These are phyloP conservation scores for Anableps anableps DNA, from an alignment of 2,797 vertebrate genomes.

Conservation along the genomic window DNA sequence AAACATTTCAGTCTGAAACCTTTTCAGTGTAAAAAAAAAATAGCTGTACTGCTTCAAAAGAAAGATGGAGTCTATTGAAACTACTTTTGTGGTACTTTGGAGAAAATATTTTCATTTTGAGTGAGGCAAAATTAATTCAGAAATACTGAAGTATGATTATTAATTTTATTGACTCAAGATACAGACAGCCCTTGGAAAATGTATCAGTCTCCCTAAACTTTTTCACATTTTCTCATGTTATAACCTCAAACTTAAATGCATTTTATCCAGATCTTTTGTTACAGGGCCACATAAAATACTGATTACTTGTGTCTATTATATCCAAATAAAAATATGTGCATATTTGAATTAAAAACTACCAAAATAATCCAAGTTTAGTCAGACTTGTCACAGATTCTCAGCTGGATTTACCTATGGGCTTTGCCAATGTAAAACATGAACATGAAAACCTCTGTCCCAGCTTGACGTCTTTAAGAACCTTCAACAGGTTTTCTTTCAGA, in stretches of 20 bases:
- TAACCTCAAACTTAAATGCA: neutral
- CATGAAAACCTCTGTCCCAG: neutral
- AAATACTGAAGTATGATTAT: conserved; percentile 26
- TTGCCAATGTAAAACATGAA: neutral
- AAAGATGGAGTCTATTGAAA: conserved; percentile 27
- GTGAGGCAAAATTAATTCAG: conserved; percentile 35
- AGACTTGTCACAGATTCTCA: neutral
- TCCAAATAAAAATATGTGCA: neutral
- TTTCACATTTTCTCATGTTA: neutral
- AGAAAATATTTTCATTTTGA: conserved; percentile 54
- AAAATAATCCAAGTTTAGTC: neutral
- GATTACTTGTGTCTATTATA: neutral
- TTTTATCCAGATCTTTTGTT: conserved; percentile 21
- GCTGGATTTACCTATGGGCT: neutral
- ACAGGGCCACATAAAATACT: conserved; percentile 12
- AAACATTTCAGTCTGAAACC: conserved; percentile 48
- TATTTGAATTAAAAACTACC: neutral
- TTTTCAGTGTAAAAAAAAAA: conserved; percentile 60
- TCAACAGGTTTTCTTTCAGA: too few species aligned
- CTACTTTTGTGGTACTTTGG: conserved; percentile 23
- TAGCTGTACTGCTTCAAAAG: conserved; percentile 15
- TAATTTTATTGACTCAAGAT: conserved; percentile 43
- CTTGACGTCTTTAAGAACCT: neutral
- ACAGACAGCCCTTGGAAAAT: conserved; percentile 33
- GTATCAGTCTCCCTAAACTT: too few species aligned